phyloP scores from a whole-genome alignment of 1,140 invertebrate species.

The Drusus annulatus region DNA sequence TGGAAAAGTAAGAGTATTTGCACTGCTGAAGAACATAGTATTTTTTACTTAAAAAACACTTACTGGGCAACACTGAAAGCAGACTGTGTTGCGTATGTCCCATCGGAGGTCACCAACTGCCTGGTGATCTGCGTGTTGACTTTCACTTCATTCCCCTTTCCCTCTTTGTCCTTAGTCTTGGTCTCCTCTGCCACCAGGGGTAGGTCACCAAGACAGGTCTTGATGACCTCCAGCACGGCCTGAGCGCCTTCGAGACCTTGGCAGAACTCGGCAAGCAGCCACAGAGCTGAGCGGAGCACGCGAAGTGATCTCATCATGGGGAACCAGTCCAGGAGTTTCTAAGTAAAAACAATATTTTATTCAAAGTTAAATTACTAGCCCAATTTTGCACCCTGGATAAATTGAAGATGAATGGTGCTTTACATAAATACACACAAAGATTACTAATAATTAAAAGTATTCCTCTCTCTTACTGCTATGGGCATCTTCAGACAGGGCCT shows the following conservation, averaged over 20 bases:
- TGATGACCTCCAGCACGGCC: slow-evolving; percentile 83
- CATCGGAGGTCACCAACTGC: slow-evolving; percentile 95
- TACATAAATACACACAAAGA: no score
- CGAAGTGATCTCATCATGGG: slow-evolving; percentile 86
- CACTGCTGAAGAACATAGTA: no score
- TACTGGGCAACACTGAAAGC: slow-evolving; percentile 89
- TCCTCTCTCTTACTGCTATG: no score
- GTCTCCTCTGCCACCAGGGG: slow-evolving; percentile 86
- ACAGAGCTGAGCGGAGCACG: slow-evolving; percentile 95
- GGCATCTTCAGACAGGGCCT: not conserved
- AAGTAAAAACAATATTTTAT: slow-evolving; percentile 53
- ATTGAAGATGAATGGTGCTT: no score
- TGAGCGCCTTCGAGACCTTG: slow-evolving; percentile 84
- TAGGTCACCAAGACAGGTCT: slow-evolving; percentile 86
- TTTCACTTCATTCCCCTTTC: slow-evolving; percentile 55
- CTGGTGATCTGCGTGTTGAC: slow-evolving; percentile 59
- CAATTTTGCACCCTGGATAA: no score
- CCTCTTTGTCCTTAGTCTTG: slow-evolving; percentile 69
- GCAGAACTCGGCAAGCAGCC: slow-evolving; percentile 98
- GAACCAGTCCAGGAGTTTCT: slow-evolving; percentile 87
- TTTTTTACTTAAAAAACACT: slow-evolving; percentile 58
- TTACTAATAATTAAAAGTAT: no score
- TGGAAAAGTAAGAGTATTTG: no score
- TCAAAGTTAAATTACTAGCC: no score
- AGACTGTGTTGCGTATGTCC: slow-evolving; percentile 98